Conservation (phyloP, 1,140 invertebrate species). For the Melipona quadrifasciata region DNA sequence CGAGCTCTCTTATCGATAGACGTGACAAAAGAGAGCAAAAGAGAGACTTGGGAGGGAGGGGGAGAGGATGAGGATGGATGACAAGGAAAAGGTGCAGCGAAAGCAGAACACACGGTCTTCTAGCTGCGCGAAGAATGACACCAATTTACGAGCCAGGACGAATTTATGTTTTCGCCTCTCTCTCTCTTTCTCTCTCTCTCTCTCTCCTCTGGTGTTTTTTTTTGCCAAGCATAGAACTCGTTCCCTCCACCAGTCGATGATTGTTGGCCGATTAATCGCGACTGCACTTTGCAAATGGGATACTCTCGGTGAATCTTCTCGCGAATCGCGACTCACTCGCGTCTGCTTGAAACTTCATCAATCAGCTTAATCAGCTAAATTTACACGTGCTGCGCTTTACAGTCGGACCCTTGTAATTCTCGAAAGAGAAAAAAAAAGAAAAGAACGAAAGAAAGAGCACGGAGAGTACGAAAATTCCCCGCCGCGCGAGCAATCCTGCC, state of each 20-base stretch:
- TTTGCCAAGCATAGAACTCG: not conserved
- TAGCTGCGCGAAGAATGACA: slow-evolving; percentile 33
- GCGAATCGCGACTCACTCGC: too few relatives aligned
- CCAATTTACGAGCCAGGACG: slow-evolving; percentile 43
- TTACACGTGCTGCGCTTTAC: too few relatives aligned
- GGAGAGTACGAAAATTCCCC: not conserved
- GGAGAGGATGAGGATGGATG: not conserved
- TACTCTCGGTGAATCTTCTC: not conserved
- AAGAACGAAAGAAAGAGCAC: not conserved
- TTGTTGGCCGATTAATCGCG: too few relatives aligned
- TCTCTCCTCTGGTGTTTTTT: not conserved
- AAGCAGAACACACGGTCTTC: slow-evolving; percentile 11
- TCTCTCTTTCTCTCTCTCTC: not conserved
- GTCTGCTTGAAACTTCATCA: too few relatives aligned
- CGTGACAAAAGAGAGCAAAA: not conserved
- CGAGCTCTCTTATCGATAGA: slow-evolving; percentile 28
- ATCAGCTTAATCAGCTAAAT: too few relatives aligned
- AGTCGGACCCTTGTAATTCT: not conserved
- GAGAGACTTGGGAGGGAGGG: not conserved
- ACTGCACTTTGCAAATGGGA: not conserved
- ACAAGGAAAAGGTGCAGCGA: slow-evolving; percentile 15
- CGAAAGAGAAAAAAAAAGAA: too few relatives aligned
- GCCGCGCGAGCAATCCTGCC: not conserved
- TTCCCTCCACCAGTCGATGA: not conserved
- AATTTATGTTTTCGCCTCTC: slow-evolving; percentile 38